phyloP scores from a whole-genome alignment of 2,797 vertebrate genomes.

The Acanthopagrus latus region DNA sequence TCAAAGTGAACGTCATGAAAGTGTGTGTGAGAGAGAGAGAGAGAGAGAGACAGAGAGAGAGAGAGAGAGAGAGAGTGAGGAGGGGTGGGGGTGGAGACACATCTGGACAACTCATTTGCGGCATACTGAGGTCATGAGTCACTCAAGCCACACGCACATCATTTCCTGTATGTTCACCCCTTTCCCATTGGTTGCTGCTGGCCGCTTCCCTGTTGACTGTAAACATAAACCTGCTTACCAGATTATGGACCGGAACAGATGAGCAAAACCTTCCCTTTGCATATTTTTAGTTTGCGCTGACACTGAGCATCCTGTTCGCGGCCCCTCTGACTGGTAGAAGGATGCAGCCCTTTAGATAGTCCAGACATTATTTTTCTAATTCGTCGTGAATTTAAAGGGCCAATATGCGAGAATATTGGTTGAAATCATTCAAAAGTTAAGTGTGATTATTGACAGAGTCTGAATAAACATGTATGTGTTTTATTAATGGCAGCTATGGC shows the following conservation, averaged over 20 bases:
- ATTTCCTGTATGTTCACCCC: constrained; percentile 76
- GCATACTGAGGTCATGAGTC: constrained; percentile 81
- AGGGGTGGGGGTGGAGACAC: constrained; percentile 52
- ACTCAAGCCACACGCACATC: constrained; percentile 72
- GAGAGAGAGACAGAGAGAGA: neutral
- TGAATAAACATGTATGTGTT: too few relatives aligned
- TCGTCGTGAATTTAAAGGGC: neutral
- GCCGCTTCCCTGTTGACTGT: constrained; percentile 55
- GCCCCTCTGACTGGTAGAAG: neutral
- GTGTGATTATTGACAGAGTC: too few relatives aligned
- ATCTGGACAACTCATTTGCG: constrained; percentile 81
- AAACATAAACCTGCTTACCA: constrained; percentile 48
- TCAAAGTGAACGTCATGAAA: constrained; percentile 24
- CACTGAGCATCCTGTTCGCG: neutral
- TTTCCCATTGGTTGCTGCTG: constrained; percentile 44
- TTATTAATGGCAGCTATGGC: too few relatives aligned
- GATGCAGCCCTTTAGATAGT: neutral
- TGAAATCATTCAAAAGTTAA: too few relatives aligned
- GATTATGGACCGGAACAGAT: constrained; percentile 38
- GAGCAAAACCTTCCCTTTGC: constrained; percentile 25
- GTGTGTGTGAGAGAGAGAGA: neutral
- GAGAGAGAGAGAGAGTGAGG: neutral
- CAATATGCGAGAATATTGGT: too few relatives aligned
- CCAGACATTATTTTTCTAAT: constrained; percentile 5
- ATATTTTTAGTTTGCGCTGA: constrained; percentile 4